These are phyloP conservation scores for Spilosoma lubricipeda DNA, from an alignment of 2,888 invertebrate species.

Conservation along the genomic window DNA sequence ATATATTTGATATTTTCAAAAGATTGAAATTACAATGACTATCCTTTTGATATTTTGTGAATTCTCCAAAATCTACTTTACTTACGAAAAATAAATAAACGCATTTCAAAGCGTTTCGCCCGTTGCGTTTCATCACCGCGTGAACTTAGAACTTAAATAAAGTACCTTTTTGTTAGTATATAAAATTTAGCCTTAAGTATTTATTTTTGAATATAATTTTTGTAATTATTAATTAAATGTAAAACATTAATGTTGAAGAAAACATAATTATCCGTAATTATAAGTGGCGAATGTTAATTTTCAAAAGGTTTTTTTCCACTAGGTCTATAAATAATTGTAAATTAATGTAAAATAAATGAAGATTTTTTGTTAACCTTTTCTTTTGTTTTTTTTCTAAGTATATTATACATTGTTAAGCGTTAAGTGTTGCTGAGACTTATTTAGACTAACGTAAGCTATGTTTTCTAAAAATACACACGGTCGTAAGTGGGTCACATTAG, in stretches of 20 bases:
- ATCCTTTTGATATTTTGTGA: neutral
- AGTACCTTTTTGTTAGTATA: slow-evolving; percentile 81
- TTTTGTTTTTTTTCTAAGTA: slow-evolving; percentile 41
- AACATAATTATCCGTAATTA: slow-evolving; percentile 63
- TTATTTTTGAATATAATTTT: slow-evolving; percentile 78
- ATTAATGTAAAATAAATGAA: slow-evolving; percentile 86
- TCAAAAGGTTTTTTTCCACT: slow-evolving; percentile 72
- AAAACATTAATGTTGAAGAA: slow-evolving; percentile 62
- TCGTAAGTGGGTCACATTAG: slow-evolving; percentile 56
- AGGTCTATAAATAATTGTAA: slow-evolving; percentile 77
- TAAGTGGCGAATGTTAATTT: slow-evolving; percentile 78
- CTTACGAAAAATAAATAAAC: neutral
- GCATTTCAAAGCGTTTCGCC: slow-evolving; percentile 61
- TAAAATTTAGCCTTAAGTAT: slow-evolving; percentile 80
- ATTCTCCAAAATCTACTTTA: neutral
- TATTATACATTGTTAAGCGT: neutral
- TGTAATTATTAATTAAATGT: slow-evolving; percentile 74
- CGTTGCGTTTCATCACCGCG: slow-evolving; percentile 72
- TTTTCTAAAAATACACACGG: slow-evolving; percentile 51
- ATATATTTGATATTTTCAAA: slow-evolving; percentile 25
- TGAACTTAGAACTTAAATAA: slow-evolving; percentile 74
- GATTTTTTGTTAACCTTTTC: slow-evolving; percentile 81
- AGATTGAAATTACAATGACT: neutral
- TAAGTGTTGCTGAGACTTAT: slow-evolving; percentile 2
- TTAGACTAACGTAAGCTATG: slow-evolving; percentile 15